Conservation (phyloP, 2,888 invertebrate species). For the Poecilobothrus nobilitatus region DNA sequence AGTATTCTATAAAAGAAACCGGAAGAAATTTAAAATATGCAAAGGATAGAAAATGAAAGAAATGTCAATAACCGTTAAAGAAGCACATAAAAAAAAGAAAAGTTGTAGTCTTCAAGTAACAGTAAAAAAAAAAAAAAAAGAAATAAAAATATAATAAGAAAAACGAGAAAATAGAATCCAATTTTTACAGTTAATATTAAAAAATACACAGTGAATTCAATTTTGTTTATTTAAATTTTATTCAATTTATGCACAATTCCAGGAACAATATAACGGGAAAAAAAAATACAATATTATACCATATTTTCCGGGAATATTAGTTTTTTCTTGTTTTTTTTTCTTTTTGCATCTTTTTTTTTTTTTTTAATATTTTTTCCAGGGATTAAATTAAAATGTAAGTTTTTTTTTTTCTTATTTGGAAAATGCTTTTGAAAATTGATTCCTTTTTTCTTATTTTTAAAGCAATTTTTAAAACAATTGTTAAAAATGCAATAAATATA, state of each 20-base stretch:
- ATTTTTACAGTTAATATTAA: slow-evolving; percentile 1
- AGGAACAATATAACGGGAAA: not conserved
- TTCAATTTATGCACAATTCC: not conserved
- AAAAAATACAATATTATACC: not conserved
- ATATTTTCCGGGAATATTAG: not conserved
- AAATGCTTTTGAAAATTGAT: too few relatives aligned
- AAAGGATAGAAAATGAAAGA: too few relatives aligned
- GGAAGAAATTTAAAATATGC: not conserved
- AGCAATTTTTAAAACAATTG: too few relatives aligned
- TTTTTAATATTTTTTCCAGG: too few relatives aligned
- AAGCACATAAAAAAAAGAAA: too few relatives aligned
- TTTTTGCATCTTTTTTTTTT: too few relatives aligned
- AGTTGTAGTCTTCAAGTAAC: too few relatives aligned
- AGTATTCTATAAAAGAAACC: not conserved
- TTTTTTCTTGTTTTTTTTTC: not conserved
- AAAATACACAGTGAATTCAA: not conserved
- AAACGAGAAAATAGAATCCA: not conserved
- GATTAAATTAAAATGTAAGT: too few relatives aligned
- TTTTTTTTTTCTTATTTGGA: too few relatives aligned
- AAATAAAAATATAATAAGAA: not conserved
- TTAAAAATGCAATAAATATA: too few relatives aligned
- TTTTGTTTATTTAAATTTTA: slow-evolving; percentile 6
- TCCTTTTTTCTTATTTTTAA: too few relatives aligned
- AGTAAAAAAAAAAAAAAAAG: not conserved
- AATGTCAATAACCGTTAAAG: too few relatives aligned